phyloP scores from a whole-genome alignment of 2,888 invertebrate genomes.

The Tenthredo amoena region DNA sequence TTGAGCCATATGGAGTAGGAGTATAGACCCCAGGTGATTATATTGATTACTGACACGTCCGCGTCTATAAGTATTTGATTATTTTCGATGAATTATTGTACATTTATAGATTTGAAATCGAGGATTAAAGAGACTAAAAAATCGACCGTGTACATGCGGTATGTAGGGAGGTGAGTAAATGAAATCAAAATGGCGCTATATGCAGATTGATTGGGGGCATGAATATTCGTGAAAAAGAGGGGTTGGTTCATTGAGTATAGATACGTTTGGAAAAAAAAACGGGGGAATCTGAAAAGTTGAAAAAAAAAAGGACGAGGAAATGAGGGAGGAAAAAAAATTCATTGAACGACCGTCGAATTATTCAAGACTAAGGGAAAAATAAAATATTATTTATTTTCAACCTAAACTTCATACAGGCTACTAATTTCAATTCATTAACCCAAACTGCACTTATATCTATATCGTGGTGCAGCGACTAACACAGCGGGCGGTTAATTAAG shows the following conservation, averaged over 20 bases:
- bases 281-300: not conserved
- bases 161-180: not conserved
- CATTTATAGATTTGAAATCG: not conserved
- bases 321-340: not conserved
- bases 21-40: no score
- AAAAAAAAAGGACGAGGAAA: not conserved
- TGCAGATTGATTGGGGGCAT: not conserved
- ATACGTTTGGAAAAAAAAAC: not conserved
- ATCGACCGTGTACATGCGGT: not conserved
- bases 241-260: not conserved
- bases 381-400: not conserved
- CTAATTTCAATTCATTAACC: not conserved
- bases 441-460: not conserved
- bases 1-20: not conserved
- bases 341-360: not conserved
- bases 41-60: not conserved
- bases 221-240: slow-evolving; percentile 1
- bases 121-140: not conserved
- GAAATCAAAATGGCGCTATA: slow-evolving; percentile 21
- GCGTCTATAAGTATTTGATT: no score
- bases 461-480: not conserved
- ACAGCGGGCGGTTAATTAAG: slow-evolving; percentile 36
- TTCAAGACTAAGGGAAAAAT: not conserved
- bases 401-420: not conserved
- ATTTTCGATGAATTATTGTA: not conserved